These are phyloP conservation scores for Actenoides hombroni DNA, from an alignment of 2,113 vertebrate species.

Conservation along the genomic window DNA sequence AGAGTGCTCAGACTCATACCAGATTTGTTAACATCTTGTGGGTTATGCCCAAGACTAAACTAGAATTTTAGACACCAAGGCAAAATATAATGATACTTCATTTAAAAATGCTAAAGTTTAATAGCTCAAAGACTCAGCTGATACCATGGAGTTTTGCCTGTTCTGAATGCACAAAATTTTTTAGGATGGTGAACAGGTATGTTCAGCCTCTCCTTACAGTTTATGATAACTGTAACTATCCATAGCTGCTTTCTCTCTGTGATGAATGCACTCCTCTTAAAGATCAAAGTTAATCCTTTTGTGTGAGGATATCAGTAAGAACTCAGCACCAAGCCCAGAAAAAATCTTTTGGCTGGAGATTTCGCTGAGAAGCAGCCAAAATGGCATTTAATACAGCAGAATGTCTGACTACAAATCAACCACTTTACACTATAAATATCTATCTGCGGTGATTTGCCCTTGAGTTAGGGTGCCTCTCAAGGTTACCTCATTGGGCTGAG, in stretches of 20 bases:
- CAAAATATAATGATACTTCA: not conserved
- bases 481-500: not conserved
- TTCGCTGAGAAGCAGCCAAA: not conserved
- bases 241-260: not conserved
- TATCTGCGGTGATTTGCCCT: not conserved
- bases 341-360: not conserved
- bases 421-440: not conserved
- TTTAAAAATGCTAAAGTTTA: not conserved
- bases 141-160: not conserved
- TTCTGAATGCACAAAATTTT: not conserved
- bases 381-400: not conserved
- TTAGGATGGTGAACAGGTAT: not conserved
- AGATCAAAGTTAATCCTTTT: not conserved
- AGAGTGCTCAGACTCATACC: not conserved
- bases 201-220: not conserved
- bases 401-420: not conserved
- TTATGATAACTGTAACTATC: not conserved
- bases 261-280: not conserved
- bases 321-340: not conserved
- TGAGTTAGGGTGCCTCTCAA: not conserved
- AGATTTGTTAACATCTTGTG: not conserved
- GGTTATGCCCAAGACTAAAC: not conserved
- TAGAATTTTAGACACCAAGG: not conserved
- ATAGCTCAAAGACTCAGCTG: not conserved
- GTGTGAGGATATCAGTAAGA: not conserved